These are phyloP conservation scores for Microtus californicus DNA, from an alignment of 2,797 vertebrate genomes.

Conservation along the genomic window DNA sequence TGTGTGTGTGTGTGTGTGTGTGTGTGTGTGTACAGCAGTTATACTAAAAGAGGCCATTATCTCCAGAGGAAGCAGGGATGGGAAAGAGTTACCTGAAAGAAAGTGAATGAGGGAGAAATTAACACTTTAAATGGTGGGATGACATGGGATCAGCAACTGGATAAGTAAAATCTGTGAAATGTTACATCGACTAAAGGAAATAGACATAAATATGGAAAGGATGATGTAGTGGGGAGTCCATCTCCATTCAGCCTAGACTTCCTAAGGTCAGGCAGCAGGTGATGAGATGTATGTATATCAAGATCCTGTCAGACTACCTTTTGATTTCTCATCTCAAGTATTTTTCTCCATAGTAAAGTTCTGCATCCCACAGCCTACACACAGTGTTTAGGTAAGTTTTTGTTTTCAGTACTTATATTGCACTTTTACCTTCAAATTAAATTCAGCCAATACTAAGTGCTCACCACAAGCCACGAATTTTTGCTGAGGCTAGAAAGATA, in stretches of 20 bases:
- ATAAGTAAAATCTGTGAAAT: not conserved
- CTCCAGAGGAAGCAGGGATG: not conserved
- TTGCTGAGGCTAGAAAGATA: not conserved
- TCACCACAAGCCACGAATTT: not conserved
- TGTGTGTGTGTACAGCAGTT: not conserved
- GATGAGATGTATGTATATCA: not conserved
- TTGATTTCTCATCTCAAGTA: not conserved
- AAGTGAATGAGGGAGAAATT: not conserved
- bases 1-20: not conserved
- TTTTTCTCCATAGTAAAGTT: not conserved
- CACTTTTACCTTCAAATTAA: constrained; percentile 22
- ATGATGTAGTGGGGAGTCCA: not conserved
- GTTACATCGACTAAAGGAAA: not conserved
- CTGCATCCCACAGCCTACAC: not conserved
- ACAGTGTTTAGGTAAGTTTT: not conserved
- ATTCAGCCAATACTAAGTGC: not conserved
- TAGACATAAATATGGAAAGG: not conserved
- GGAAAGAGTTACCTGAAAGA: not conserved
- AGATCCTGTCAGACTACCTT: not conserved
- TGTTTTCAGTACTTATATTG: not conserved
- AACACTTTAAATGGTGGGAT: not conserved
- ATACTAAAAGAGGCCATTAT: not conserved
- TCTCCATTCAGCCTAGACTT: not conserved
- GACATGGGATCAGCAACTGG: not conserved
- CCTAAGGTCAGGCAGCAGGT: not conserved